These are phyloP conservation scores for Anoncus sp. DNA, from an alignment of 2,888 invertebrate genomes.

Conservation along the genomic window DNA sequence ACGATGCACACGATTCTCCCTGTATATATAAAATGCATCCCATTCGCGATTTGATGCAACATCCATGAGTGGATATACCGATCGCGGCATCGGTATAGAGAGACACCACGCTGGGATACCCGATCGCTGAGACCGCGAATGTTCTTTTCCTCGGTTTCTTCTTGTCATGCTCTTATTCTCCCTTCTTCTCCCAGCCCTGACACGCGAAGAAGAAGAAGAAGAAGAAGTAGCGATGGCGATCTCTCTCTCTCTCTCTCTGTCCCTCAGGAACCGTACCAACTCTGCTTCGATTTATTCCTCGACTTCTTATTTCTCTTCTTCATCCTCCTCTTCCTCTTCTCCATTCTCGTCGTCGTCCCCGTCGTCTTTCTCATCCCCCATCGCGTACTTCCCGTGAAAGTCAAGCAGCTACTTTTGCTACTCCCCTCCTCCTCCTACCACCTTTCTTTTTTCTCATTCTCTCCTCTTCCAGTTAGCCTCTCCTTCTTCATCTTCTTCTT, in stretches of 20 bases:
- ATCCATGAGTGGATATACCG: constrained; percentile 42
- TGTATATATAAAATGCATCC: constrained; percentile 54
- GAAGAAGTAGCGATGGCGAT: constrained; percentile 39
- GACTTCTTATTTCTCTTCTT: constrained; percentile 66
- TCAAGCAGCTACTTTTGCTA: constrained; percentile 58
- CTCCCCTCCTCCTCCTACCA: constrained; percentile 43
- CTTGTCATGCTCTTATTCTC: constrained; percentile 62
- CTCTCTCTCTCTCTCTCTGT: constrained; percentile 59
- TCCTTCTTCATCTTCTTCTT: constrained; percentile 66
- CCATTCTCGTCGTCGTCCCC: constrained; percentile 62
- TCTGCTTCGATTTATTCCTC: constrained; percentile 62
- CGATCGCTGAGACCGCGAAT: constrained; percentile 70
- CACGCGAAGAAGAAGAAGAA: constrained; percentile 40
- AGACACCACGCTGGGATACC: constrained; percentile 78
- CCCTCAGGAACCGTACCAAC: constrained; percentile 51
- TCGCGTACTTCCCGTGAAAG: constrained; percentile 26
- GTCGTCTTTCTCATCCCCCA: constrained; percentile 56
- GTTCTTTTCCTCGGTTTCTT: constrained; percentile 65
- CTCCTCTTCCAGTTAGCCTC: constrained; percentile 18
- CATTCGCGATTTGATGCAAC: constrained; percentile 74
- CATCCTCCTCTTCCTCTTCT: constrained; percentile 57
- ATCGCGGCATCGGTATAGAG: constrained; percentile 42
- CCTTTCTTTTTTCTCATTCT: constrained; percentile 7
- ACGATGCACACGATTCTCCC: constrained; percentile 16
- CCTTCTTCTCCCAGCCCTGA: constrained; percentile 60